Evolutionary conservation across 2,888 invertebrate genomes (phyloP).

Genomic region (Xylota sylvarum): DNA sequence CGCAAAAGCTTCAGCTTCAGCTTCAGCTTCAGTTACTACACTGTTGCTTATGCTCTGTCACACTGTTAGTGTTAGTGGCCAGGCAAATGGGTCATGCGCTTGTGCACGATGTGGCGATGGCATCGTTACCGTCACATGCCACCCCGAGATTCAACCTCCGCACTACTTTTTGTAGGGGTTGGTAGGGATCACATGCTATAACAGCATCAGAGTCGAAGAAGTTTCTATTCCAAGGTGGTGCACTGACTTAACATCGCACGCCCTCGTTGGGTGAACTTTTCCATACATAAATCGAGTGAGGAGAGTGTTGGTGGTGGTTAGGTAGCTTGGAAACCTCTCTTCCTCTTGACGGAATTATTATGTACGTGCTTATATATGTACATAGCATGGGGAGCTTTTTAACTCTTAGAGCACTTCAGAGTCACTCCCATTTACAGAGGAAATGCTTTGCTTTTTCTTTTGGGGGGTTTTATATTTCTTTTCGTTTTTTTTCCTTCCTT

Average conservation of each 20-base stretch:
- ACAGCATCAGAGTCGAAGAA: conserved; percentile 72
- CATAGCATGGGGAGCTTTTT: conserved; percentile 63
- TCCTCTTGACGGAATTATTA: conserved; percentile 30
- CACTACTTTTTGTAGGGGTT: conserved; percentile 69
- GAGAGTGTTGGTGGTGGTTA: conserved; percentile 35
- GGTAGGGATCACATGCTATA: conserved; percentile 75
- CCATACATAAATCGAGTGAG: conserved; percentile 57
- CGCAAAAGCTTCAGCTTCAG: conserved; percentile 54
- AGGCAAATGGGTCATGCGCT: conserved; percentile 76
- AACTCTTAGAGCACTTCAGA: conserved; percentile 51
- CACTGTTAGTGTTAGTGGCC: conserved; percentile 69
- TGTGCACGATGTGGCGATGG: conserved; percentile 62
- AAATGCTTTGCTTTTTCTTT: conserved; percentile 46
- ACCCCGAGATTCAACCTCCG: conserved; percentile 73
- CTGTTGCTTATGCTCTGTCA: conserved; percentile 52
- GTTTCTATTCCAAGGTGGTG: conserved; percentile 76
- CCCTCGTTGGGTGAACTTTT: conserved; percentile 73
- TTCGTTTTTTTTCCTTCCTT: conserved; percentile 12
- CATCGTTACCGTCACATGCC: conserved; percentile 70
- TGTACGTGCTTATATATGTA: conserved; percentile 27
- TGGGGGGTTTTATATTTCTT: not conserved
- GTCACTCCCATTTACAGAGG: conserved; percentile 72
- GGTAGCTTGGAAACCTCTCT: conserved; percentile 56
- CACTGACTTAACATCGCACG: conserved; percentile 77
- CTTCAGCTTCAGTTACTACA: conserved; percentile 6